A percentile compares a stretch with the other conserved stretches of the same genome.
Conservation (phyloP, 2,113 vertebrate species). For the Strix uralensis region DNA sequence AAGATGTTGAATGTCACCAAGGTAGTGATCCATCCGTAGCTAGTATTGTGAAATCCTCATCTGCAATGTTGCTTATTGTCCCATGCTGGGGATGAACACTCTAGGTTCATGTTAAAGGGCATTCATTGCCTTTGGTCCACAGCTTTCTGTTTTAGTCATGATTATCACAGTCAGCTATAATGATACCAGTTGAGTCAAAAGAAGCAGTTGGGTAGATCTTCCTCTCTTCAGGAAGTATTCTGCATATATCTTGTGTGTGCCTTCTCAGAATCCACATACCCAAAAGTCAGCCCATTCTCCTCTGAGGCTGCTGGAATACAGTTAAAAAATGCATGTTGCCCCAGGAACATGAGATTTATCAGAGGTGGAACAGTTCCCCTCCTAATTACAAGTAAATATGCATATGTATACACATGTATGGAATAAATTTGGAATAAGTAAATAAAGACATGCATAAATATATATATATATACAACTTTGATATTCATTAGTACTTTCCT, state of each 20-base stretch:
- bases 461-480: background rate
- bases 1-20: background rate
- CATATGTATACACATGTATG: background rate
- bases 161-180: background rate
- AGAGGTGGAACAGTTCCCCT: background rate
- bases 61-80: background rate
- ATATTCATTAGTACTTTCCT: background rate
- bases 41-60: background rate
- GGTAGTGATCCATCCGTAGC: background rate
- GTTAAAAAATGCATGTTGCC: background rate
- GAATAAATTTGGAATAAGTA: background rate
- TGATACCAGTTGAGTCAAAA: background rate
- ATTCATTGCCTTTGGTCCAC: background rate
- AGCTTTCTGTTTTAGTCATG: background rate
- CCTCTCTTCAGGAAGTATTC: background rate
- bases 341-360: background rate
- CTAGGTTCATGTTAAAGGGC: background rate
- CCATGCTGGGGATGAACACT: background rate
- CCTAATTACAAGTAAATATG: background rate
- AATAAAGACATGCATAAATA: background rate
- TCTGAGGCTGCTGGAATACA: background rate
- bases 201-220: background rate
- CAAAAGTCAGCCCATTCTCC: background rate
- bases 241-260: background rate
- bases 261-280: background rate